Conservation (phyloP, 2,888 invertebrate species). For the Myathropa florea region DNA sequence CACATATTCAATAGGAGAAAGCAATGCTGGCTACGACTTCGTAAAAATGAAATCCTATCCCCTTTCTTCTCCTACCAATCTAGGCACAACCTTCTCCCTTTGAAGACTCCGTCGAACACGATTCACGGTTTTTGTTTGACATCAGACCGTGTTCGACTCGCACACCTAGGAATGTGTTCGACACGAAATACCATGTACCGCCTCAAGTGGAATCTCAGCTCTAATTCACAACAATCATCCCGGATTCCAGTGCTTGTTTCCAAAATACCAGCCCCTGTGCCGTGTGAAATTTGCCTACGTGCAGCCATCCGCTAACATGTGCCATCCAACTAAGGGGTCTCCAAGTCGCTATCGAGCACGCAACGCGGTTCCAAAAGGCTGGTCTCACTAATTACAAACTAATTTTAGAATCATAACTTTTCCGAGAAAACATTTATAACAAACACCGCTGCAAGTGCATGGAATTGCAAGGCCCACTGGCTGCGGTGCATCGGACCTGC, state of each 20-base stretch:
- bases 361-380: constrained; percentile 16
- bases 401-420: constrained; percentile 67
- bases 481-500: not conserved
- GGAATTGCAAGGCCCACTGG: constrained; percentile 13
- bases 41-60: too few species aligned
- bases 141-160: not conserved
- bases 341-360: not conserved
- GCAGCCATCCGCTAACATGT: constrained; percentile 20
- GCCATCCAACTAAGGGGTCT: not conserved
- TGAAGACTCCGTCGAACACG: not conserved
- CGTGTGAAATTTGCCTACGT: constrained; percentile 54
- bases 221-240: not conserved
- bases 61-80: too few species aligned
- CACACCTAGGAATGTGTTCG: not conserved
- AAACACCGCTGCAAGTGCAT: constrained; percentile 15
- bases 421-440: constrained; percentile 66
- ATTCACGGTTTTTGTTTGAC: not conserved
- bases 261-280: constrained; percentile 12
- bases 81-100: not conserved
- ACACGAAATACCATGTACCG: not conserved
- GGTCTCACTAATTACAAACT: constrained; percentile 65
- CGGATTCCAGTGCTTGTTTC: not conserved
- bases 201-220: not conserved
- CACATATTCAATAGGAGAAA: too few species aligned
- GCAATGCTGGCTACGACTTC: too few species aligned